phyloP scores from a whole-genome alignment of 2,888 invertebrate species.

The Eudemis profundana region DNA sequence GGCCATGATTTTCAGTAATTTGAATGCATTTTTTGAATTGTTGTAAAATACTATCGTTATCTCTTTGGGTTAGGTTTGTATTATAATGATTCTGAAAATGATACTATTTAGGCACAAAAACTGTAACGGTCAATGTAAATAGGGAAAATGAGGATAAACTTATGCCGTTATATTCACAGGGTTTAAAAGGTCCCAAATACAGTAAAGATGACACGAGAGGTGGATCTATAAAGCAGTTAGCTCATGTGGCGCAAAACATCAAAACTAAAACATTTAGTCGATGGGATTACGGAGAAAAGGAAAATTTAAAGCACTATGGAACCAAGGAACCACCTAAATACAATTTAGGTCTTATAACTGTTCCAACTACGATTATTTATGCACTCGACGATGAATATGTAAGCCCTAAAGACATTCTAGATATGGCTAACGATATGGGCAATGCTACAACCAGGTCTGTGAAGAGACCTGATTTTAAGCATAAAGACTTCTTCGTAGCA shows the following conservation, averaged over 20 bases:
- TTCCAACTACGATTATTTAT: conserved; percentile 50
- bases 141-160: too few species aligned
- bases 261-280: conserved; percentile 49
- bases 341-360: conserved; percentile 48
- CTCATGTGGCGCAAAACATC: conserved; percentile 55
- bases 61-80: too few species aligned
- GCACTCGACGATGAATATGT: conserved; percentile 49
- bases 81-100: too few species aligned
- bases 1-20: too few species aligned
- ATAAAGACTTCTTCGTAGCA: conserved; percentile 49
- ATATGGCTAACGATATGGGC: conserved; percentile 50
- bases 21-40: too few species aligned
- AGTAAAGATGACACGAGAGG: conserved; percentile 43
- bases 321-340: conserved; percentile 44
- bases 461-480: conserved; percentile 47
- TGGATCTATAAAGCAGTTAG: conserved; percentile 52
- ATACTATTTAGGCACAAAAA: too few species aligned
- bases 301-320: conserved; percentile 50
- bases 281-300: conserved; percentile 48
- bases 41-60: too few species aligned
- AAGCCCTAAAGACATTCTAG: conserved; percentile 49
- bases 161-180: neutral
- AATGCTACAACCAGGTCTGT: conserved; percentile 47
- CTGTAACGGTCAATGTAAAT: too few species aligned
- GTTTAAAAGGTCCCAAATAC: neutral